Base-by-base conservation (phyloP, 2,888 invertebrate genomes). In the Cyaniris semiargus region DNA sequence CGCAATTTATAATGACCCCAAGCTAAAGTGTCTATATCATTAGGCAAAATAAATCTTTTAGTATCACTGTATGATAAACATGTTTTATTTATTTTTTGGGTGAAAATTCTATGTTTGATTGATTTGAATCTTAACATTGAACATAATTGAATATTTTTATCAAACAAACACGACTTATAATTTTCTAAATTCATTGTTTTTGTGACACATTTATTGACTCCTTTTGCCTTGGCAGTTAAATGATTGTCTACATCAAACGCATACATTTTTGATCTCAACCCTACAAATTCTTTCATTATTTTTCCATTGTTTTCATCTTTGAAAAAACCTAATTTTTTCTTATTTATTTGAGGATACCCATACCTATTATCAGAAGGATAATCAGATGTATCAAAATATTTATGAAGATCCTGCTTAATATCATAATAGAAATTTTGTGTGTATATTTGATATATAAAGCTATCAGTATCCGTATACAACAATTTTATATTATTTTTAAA, bases 251-350 rank as follows among this genome's bases (percentile, higher is more conserved):
- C 80, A 31, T 77, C 76, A 21, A 82, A 78, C 3, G 83, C 81
- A 79, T 84, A 84, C 82, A 84, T 31, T 82, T 82, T 84, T n/a
- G 83, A 81, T 78, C 82, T 70, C 15, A 83, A 77, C n/a, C 84
- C 83, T 27, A 83, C 34, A 34, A 34, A 34, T 34, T 34, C 34
- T 34, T 34, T 34, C 34, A 34, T 34, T 34, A 34, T 34, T 34
- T 34, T 34, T 34, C 34, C 34, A 34, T 34, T 34, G 34, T 34
- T 34, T 34, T 34, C 83, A 79, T 83, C 83, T 81, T 86, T 84
- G 66, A 84, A 83, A 71, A 78, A 79, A 10, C 83, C 84, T 77
- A 83, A 76, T 38, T 79, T 80, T 77, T 84, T 84, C 79, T 84
- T 83, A 79, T 85, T 85, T 34, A 83, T 70, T 75, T 48, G 34